Conservation (phyloP, 2,888 invertebrate species). For the Teinopalpus imperialis region DNA sequence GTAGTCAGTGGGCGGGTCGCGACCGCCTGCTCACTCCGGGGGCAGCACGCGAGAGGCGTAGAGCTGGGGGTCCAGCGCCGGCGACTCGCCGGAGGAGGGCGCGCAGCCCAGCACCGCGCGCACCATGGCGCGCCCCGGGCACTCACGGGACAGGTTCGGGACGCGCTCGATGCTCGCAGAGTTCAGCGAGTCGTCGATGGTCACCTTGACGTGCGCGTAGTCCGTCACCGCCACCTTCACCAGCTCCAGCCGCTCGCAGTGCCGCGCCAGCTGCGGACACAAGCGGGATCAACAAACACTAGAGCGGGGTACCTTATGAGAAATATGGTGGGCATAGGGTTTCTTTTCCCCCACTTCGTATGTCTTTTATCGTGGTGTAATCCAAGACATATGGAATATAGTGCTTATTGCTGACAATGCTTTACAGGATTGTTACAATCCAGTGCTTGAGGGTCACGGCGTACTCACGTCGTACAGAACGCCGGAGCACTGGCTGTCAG, state of each 20-base stretch:
- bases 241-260: conserved; percentile 22
- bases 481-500: conserved; percentile 27
- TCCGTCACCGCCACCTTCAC: conserved; percentile 28
- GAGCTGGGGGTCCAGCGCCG: no score
- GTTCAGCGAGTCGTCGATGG: conserved; percentile 22
- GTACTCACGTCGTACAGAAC: conserved; percentile 26
- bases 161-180: conserved; percentile 22
- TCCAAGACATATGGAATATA: background rate
- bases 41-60: no score
- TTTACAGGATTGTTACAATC: no score
- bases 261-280: conserved; percentile 3
- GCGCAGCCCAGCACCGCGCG: conserved; percentile 15
- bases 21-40: no score
- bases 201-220: conserved; percentile 24
- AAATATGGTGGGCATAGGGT: no score
- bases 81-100: no score
- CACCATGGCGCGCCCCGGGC: conserved; percentile 23
- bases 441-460: no score
- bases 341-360: no score
- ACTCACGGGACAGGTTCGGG: conserved; percentile 5
- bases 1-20: no score
- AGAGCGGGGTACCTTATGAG: background rate
- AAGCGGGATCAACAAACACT: background rate
- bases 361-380: background rate
- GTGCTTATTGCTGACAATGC: no score